These are phyloP conservation scores for Kryptopterus vitreolus DNA, from an alignment of 2,797 vertebrate genomes.

Conservation along the genomic window DNA sequence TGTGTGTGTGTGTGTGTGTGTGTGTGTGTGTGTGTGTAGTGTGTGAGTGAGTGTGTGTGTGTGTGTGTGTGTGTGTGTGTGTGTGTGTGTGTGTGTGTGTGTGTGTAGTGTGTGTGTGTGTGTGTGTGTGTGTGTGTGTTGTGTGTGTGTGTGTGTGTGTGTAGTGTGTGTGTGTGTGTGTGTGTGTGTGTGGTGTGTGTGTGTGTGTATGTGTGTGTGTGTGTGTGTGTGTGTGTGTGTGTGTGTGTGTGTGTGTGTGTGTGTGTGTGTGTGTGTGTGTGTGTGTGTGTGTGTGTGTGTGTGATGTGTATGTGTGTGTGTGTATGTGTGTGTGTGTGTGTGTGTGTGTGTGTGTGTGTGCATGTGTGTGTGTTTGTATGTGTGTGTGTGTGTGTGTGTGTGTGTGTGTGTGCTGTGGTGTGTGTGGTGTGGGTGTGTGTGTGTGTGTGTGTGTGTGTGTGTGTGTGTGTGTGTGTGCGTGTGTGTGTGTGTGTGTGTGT, in stretches of 20 bases:
- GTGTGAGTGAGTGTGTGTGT: not conserved
- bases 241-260: not conserved
- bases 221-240: not conserved
- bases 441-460: not conserved
- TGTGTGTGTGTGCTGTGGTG: not conserved
- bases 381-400: not conserved
- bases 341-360: not conserved
- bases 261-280: not conserved
- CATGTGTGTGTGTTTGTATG: not conserved
- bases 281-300: conserved; percentile 1
- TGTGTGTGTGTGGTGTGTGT: not conserved
- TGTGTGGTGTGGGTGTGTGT: not conserved
- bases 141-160: no score
- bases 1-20: not conserved
- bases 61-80: not conserved
- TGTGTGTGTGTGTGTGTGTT: not conserved
- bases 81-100: conserved; percentile 4
- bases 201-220: not conserved
- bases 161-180: not conserved
- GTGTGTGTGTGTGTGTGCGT: not conserved
- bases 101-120: not conserved
- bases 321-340: not conserved
- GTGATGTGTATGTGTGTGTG: not conserved
- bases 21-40: not conserved
- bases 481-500: not conserved